Conservation (phyloP, 2,888 invertebrate species). For the Alcis repandata region DNA sequence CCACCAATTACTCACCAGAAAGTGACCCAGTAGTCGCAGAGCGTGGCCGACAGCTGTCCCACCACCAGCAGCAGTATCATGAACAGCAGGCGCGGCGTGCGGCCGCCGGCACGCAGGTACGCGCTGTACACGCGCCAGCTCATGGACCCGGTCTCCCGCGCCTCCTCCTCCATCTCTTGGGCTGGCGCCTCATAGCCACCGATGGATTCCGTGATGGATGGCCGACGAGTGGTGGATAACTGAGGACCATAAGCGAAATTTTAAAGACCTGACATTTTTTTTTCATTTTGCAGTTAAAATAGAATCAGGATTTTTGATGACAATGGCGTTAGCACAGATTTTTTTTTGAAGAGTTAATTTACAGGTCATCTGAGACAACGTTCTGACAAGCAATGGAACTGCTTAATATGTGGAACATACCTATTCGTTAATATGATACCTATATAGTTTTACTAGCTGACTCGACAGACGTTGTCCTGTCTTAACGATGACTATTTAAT, state of each 20-base stretch:
- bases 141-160: slow-evolving; percentile 88
- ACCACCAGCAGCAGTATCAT: slow-evolving; percentile 87
- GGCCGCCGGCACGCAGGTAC: slow-evolving; percentile 88
- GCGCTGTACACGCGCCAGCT: slow-evolving; percentile 88
- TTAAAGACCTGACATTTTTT: not conserved
- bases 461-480: too few species aligned
- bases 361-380: not conserved
- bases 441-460: too few species aligned
- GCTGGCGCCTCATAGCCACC: slow-evolving; percentile 74
- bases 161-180: slow-evolving; percentile 88
- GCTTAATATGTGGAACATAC: not conserved
- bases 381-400: not conserved
- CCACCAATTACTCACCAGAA: slow-evolving; percentile 86
- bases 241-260: slow-evolving; percentile 44
- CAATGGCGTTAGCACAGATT: not conserved
- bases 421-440: too few species aligned
- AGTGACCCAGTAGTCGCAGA: slow-evolving; percentile 92
- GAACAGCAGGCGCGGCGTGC: slow-evolving; percentile 79
- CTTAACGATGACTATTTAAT: too few species aligned
- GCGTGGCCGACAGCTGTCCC: slow-evolving; percentile 89
- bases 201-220: slow-evolving; percentile 80
- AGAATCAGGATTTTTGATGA: not conserved
- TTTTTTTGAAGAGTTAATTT: not conserved
- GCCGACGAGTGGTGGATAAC: slow-evolving; percentile 79
- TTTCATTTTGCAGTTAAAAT: not conserved